Evolutionary conservation across 1,140 invertebrate species (phyloP).

Genomic region (Calliopsis andreniformis): DNA sequence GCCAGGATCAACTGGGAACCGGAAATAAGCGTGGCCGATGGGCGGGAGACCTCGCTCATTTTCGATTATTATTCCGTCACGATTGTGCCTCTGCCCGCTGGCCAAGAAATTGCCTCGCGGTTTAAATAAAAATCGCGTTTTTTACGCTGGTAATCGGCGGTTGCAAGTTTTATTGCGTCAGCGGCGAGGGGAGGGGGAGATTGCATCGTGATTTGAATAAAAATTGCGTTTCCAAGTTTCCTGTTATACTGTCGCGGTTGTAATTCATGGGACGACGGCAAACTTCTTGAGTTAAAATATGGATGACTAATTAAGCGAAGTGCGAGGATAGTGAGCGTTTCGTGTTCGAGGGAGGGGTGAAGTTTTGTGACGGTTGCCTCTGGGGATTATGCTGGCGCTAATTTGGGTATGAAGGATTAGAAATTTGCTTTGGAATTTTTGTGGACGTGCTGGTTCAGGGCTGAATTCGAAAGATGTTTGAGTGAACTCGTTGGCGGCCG

Average conservation of each 20-base stretch:
- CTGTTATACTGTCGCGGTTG: background rate
- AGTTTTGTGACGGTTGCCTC: too few relatives aligned
- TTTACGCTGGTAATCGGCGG: background rate
- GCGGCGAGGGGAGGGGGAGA: background rate
- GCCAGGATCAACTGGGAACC: background rate
- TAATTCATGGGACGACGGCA: background rate
- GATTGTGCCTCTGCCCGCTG: too few relatives aligned
- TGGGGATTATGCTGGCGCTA: too few relatives aligned
- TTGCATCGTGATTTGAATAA: background rate
- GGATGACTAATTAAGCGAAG: background rate
- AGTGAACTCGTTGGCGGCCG: too few relatives aligned
- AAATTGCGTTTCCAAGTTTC: background rate
- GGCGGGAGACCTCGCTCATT: background rate
- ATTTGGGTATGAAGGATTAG: too few relatives aligned
- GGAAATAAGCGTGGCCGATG: background rate
- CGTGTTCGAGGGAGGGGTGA: background rate
- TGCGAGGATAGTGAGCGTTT: background rate
- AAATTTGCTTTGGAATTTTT: too few relatives aligned
- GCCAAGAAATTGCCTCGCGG: background rate
- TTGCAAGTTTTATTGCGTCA: background rate
- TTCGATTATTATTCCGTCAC: conserved; percentile 11
- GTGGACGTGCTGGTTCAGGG: too few relatives aligned
- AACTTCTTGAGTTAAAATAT: too few relatives aligned
- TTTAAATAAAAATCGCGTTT: background rate
- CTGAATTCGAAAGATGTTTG: too few relatives aligned